These are phyloP conservation scores for Thalpophila matura DNA, from an alignment of 2,888 invertebrate species.

Conservation along the genomic window DNA sequence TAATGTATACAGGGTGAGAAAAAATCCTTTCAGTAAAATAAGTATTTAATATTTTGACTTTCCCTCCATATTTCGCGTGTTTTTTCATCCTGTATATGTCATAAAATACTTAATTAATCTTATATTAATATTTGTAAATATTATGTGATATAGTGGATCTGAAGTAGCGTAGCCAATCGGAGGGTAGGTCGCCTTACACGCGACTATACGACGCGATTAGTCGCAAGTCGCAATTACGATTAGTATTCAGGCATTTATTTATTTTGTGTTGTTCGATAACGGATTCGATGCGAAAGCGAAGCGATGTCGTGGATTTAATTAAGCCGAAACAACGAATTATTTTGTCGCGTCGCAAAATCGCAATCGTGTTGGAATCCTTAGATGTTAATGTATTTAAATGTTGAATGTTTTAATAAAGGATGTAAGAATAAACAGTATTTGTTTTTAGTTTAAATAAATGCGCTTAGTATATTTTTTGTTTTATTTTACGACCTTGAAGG, in stretches of 20 bases:
- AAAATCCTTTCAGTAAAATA: too few species aligned
- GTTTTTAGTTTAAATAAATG: conserved; percentile 40
- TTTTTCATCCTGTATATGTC: neutral
- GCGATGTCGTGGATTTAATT: neutral
- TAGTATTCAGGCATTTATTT: conserved; percentile 50
- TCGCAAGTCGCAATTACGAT: conserved; percentile 34
- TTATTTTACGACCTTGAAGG: conserved; percentile 8
- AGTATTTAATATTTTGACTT: too few species aligned
- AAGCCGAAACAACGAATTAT: conserved; percentile 15
- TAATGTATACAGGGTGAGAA: neutral
- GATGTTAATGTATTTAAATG: conserved; percentile 19
- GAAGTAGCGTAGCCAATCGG: neutral
- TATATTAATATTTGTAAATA: conserved; percentile 7
- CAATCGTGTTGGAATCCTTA: conserved; percentile 13
- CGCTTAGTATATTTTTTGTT: conserved; percentile 37
- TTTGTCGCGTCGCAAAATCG: conserved; percentile 2
- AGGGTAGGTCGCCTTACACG: conserved; percentile 2
- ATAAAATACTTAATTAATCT: neutral
- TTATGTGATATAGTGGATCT: conserved; percentile 20
- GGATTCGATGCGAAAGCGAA: conserved; percentile 6
- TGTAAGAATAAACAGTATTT: conserved; percentile 50
- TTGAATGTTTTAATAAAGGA: conserved; percentile 35
- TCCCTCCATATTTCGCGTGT: neutral
- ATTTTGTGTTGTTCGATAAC: conserved; percentile 26
- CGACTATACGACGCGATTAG: conserved; percentile 24